Percentiles rank a stretch among this genome's conserved stretches.
Evolutionary conservation across 2,888 invertebrate species (phyloP).

Genomic region (Nomada fucata): DNA sequence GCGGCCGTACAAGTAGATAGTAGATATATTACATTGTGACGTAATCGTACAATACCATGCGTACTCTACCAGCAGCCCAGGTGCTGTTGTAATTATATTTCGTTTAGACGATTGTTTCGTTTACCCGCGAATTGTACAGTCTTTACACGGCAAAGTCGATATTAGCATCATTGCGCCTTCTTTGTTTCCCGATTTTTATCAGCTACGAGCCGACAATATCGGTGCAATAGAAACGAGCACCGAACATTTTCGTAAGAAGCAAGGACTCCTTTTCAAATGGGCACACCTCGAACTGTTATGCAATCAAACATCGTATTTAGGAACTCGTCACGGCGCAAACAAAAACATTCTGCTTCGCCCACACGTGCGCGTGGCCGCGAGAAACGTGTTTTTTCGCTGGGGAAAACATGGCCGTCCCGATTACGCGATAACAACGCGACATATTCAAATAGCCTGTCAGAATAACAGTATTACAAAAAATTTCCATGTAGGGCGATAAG

Average conservation of each 20-base stretch:
- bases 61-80: not conserved
- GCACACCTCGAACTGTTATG: conserved; percentile 54
- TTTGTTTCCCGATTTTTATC: conserved; percentile 4
- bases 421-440: conserved; percentile 42
- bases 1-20: conserved; percentile 8
- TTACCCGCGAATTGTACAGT: not conserved
- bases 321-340: conserved; percentile 47
- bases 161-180: not conserved
- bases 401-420: conserved; percentile 53
- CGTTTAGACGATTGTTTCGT: not conserved
- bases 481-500: conserved; percentile 31
- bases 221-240: not conserved
- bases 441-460: conserved; percentile 36
- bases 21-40: conserved; percentile 18
- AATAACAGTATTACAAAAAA: conserved; percentile 43
- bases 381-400: conserved; percentile 58
- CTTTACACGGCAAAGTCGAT: not conserved
- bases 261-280: conserved; percentile 30
- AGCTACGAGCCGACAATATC: not conserved
- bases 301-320: conserved; percentile 54
- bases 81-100: conserved; percentile 13
- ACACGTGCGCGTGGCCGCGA: conserved; percentile 60
- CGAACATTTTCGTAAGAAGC: conserved; percentile 12
- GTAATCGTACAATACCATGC: conserved; percentile 38
- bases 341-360: conserved; percentile 62